Evolutionary conservation across 2,888 invertebrate species (phyloP).

Genomic region (Tetragonula carbonaria): DNA sequence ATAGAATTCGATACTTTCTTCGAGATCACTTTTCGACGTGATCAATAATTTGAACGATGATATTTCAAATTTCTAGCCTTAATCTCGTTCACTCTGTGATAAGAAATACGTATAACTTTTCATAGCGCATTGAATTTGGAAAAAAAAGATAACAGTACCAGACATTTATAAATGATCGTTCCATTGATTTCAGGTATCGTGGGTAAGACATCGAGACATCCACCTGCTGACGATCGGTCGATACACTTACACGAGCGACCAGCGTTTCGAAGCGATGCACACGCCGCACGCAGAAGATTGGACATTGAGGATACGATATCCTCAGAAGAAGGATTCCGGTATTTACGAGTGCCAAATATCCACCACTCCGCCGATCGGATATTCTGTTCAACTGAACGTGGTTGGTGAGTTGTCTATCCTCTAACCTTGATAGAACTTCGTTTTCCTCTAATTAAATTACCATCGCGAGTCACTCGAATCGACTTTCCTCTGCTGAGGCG

Average conservation of each 20-base stretch:
- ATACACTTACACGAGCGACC: constrained; percentile 92
- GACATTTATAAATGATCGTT: background rate
- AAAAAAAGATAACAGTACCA: no score
- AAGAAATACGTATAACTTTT: no score
- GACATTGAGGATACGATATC: constrained; percentile 91
- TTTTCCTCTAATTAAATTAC: background rate
- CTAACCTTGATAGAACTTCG: background rate
- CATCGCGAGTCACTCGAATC: background rate
- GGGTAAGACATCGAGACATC: constrained; percentile 91
- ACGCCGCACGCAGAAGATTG: constrained; percentile 94
- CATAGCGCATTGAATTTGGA: no score
- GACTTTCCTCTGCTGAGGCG: background rate
- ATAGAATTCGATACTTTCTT: no score
- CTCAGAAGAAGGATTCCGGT: constrained; percentile 90
- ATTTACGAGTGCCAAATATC: constrained; percentile 96
- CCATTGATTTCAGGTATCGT: constrained; percentile 86
- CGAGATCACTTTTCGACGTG: no score
- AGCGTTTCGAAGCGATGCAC: constrained; percentile 94
- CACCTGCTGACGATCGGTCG: constrained; percentile 90
- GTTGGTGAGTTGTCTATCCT: constrained; percentile 88
- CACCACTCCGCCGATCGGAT: constrained; percentile 94
- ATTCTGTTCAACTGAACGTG: constrained; percentile 91
- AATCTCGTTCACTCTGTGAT: no score
- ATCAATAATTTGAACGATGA: no score
- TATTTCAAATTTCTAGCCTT: no score